Percentiles rank a stretch among this genome's conserved stretches.
Conservation (phyloP, 2,888 invertebrate species). For the Limenitis camilla region DNA sequence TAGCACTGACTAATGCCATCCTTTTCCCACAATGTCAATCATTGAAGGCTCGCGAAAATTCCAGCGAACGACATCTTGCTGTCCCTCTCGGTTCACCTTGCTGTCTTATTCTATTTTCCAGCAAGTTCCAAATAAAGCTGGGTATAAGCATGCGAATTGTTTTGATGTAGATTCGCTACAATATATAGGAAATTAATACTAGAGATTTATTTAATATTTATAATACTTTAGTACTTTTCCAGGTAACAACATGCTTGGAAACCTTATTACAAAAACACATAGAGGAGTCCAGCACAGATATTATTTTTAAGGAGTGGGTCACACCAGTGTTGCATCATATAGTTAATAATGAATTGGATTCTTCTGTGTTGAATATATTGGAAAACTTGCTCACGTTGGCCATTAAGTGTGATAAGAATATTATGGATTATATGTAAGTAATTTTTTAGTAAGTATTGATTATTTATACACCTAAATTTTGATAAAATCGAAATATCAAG, state of each 20-base stretch:
- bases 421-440: constrained; percentile 46
- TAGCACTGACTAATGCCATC: no score
- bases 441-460: neutral
- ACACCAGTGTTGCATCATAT: constrained; percentile 32
- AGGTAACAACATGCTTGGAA: constrained; percentile 48
- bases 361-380: constrained; percentile 35
- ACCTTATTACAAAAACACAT: constrained; percentile 35
- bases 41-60: no score
- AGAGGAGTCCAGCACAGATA: constrained; percentile 23
- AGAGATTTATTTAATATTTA: no score
- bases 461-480: neutral
- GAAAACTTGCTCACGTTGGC: constrained; percentile 42
- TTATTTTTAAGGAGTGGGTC: constrained; percentile 33
- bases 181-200: no score
- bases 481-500: no score
- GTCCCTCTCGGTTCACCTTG: no score
- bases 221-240: constrained; percentile 2
- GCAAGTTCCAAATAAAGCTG: no score
- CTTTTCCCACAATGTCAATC: no score
- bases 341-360: constrained; percentile 20
- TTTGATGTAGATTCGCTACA: no score
- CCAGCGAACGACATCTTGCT: no score
- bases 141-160: no score
- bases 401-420: constrained; percentile 30
- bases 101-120: no score